These are phyloP conservation scores for Chaenogobius annularis DNA, from an alignment of 2,113 vertebrate species.

Conservation along the genomic window DNA sequence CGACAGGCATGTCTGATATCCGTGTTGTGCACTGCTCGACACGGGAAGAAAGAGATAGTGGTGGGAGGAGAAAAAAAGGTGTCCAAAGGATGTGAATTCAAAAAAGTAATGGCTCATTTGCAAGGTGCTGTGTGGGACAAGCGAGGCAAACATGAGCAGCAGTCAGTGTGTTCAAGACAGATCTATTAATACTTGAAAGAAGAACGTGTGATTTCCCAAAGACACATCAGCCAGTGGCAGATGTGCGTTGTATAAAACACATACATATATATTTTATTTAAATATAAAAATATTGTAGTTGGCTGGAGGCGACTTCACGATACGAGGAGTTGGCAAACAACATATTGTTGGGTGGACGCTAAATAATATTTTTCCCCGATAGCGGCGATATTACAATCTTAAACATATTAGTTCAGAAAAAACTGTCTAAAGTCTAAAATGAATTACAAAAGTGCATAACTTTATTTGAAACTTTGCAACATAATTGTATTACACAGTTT, in stretches of 20 bases:
- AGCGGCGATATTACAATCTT: too few relatives aligned
- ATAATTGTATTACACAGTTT: too few relatives aligned
- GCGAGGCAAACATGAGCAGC: constrained; percentile 54
- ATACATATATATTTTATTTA: too few relatives aligned
- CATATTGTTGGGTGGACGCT: too few relatives aligned
- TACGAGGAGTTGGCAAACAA: too few relatives aligned
- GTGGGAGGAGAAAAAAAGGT: not conserved
- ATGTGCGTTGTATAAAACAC: not conserved
- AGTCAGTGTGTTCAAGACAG: constrained; percentile 45
- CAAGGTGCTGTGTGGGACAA: constrained; percentile 20
- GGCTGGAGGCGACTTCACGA: too few relatives aligned
- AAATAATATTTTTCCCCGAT: too few relatives aligned
- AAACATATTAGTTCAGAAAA: too few relatives aligned
- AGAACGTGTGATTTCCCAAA: not conserved
- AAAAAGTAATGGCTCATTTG: constrained; percentile 51
- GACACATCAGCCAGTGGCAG: not conserved
- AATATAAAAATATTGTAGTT: too few relatives aligned
- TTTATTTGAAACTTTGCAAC: too few relatives aligned
- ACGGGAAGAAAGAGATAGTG: constrained; percentile 17
- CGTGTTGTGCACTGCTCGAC: constrained; percentile 31
- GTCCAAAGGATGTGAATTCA: constrained; percentile 1
- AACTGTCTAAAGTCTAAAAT: too few relatives aligned
- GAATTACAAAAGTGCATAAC: too few relatives aligned
- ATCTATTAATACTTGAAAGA: constrained; percentile 12
- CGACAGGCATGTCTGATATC: constrained; percentile 48